phyloP scores from a whole-genome alignment of 2,113 vertebrate genomes.

The Empidonax alnorum region DNA sequence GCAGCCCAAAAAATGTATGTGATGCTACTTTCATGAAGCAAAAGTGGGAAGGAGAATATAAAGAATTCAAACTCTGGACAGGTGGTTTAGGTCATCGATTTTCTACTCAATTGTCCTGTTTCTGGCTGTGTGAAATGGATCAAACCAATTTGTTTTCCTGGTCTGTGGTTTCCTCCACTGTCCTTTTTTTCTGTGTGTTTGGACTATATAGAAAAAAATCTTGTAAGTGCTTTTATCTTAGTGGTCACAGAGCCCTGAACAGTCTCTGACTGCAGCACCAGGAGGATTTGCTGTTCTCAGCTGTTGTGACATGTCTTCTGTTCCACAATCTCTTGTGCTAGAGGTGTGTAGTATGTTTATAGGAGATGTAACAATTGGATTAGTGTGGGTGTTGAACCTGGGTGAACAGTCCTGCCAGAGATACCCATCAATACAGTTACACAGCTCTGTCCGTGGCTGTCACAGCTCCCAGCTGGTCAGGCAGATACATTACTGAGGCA shows the following conservation, averaged over 20 bases:
- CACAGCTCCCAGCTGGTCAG: not conserved
- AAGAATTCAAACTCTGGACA: not conserved
- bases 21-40: not conserved
- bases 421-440: too few relatives aligned
- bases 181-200: not conserved
- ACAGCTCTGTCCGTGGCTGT: not conserved
- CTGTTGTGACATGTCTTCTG: not conserved
- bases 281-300: not conserved
- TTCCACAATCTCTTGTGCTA: not conserved
- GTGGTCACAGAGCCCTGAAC: not conserved
- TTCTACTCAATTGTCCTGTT: not conserved
- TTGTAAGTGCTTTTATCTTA: not conserved
- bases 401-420: not conserved
- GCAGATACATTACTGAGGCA: not conserved
- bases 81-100: not conserved
- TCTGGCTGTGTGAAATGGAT: not conserved
- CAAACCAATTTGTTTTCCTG: not conserved
- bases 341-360: not conserved
- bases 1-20: not conserved
- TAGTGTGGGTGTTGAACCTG: not conserved
- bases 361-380: not conserved
- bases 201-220: too few relatives aligned
- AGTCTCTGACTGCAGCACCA: not conserved
- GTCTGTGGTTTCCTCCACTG: not conserved
- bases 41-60: not conserved